A percentile compares a stretch with the other conserved stretches of the same genome.
Evolutionary conservation across 2,797 vertebrate genomes (phyloP).

Genomic region (Accipiter badius): DNA sequence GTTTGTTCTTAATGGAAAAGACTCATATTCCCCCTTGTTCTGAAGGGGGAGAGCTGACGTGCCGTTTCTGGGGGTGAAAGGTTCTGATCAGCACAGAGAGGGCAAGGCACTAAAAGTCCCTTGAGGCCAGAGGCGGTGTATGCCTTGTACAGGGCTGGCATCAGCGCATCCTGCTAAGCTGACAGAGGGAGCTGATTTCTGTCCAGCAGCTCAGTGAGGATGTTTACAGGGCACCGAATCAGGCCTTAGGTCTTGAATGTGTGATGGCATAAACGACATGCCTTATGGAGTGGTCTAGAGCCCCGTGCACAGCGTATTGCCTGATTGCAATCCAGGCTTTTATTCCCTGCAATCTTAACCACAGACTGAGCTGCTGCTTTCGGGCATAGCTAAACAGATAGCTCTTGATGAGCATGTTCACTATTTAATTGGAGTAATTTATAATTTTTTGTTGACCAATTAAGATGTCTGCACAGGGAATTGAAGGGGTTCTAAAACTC

Average conservation of each 20-base stretch:
- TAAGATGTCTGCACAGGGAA: neutral
- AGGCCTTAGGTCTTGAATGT: neutral
- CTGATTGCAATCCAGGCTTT: neutral
- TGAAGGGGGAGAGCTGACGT: neutral
- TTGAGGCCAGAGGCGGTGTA: neutral
- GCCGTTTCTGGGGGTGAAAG: neutral
- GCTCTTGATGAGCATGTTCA: neutral
- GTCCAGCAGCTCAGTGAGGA: neutral
- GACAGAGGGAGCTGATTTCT: neutral
- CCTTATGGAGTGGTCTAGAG: rapidly evolving
- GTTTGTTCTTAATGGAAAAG: neutral
- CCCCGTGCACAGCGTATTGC: neutral
- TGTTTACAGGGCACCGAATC: neutral
- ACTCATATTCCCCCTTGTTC: neutral
- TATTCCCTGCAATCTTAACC: neutral
- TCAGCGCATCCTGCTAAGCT: neutral
- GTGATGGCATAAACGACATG: too few relatives aligned
- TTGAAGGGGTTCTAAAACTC: neutral
- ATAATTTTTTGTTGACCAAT: neutral
- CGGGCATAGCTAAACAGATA: neutral
- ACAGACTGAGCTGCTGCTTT: neutral
- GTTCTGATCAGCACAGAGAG: neutral
- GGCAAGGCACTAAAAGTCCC: neutral
- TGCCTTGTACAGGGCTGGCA: rapidly evolving
- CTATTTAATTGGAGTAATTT: neutral